These are phyloP conservation scores for Diadegma fenestrale DNA, from an alignment of 2,888 invertebrate genomes.

Conservation along the genomic window DNA sequence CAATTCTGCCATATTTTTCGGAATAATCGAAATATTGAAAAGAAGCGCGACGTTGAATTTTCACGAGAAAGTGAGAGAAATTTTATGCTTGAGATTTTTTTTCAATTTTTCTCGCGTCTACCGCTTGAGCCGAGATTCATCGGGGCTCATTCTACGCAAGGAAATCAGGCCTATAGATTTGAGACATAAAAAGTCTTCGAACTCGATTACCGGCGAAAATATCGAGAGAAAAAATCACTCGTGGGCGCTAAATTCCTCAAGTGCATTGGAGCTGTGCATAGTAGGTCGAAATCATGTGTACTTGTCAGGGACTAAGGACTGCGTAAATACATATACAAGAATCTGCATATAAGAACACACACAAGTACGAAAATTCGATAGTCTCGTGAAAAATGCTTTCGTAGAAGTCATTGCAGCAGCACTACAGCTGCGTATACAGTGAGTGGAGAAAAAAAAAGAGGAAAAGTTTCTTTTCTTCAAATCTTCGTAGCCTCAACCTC, in stretches of 20 bases:
- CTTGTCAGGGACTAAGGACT: background rate
- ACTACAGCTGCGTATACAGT: conserved; percentile 26
- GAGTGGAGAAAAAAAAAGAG: conserved; percentile 3
- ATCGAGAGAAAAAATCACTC: background rate
- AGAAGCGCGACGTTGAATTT: too few relatives aligned
- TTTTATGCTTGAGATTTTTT: background rate
- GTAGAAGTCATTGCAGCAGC: conserved; percentile 2
- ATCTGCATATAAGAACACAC: background rate
- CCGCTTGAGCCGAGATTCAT: background rate
- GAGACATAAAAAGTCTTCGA: background rate
- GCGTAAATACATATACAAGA: background rate
- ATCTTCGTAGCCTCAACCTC: background rate
- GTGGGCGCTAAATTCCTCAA: background rate
- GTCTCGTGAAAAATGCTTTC: conserved; percentile 16
- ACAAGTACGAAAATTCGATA: background rate
- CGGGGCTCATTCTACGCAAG: background rate
- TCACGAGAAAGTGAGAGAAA: background rate
- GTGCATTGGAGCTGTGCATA: too few relatives aligned
- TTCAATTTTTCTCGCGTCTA: too few relatives aligned
- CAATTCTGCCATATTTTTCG: background rate
- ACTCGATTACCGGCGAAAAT: background rate
- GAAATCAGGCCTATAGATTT: background rate
- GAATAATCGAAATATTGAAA: background rate
- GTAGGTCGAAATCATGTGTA: background rate
- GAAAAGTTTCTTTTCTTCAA: conserved; percentile 40